Base-by-base conservation (phyloP, 2,113 vertebrate genomes). In the Myotis brandtii region DNA sequence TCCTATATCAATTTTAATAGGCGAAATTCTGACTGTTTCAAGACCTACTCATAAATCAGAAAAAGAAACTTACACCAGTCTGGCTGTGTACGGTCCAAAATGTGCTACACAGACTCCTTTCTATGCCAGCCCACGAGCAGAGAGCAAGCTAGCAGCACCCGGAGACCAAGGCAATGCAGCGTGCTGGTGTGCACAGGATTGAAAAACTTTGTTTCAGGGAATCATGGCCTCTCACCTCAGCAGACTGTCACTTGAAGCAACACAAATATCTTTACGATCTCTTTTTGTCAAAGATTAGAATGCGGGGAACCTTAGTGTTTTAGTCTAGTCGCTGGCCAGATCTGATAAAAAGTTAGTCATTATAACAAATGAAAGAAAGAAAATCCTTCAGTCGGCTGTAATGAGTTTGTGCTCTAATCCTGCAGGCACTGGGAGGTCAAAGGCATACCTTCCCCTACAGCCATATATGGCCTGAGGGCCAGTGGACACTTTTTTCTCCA, bases 401-500 rank as follows among this genome's bases (percentile, higher is more conserved):
- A 95, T 52, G 86, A 83, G 80, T 93, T 89, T 25, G 67, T n/a
- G 50, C 76, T 92, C 1, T 90, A 40, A 69, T 50, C 94, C 91
- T 32, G 76, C 96, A 69, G 94, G 88, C 50, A 13, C 87, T 64
- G 95, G 77, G 96, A 98, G 94, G 97, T 98, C 86, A 97, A 95
- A 98, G 88, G 81, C 94, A 85, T 93, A 98, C 97, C 98, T 98
- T 98, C 85, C 73, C 13, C 23, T 75, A 21, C 56, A 97, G 94
- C 97, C 97, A 97, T 98, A 95, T 97, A 98, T 98, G 98, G 98
- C 92, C 95, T 97, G 97, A 98, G 54, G 87, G 69, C 91, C 90
- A 93, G 0, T 97, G 96, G 89, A 83, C 96, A 97, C 96, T 81
- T 96, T 97, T 96, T 98, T 97, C 77, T 96, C 43, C 43, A 7